These are phyloP conservation scores for Bemisia tabaci DNA, from an alignment of 1,140 invertebrate species.

Conservation along the genomic window DNA sequence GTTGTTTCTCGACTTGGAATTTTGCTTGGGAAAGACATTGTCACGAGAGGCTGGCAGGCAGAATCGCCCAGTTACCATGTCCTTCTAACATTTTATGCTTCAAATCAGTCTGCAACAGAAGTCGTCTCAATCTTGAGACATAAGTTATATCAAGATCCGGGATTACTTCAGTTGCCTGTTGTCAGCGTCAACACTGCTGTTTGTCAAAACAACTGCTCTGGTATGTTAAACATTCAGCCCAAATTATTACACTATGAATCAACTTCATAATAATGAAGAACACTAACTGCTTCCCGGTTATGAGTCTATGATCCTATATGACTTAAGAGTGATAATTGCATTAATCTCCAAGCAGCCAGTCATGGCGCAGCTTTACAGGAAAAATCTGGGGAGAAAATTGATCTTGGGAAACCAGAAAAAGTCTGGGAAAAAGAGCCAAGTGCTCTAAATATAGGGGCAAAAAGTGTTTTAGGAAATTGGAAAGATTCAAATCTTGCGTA, in stretches of 20 bases:
- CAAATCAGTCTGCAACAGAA: constrained; percentile 35
- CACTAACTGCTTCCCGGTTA: too few species aligned
- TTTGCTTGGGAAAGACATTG: constrained; percentile 30
- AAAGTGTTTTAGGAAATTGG: too few species aligned
- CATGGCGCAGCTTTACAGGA: too few species aligned
- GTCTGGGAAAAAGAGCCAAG: too few species aligned
- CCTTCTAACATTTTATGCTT: constrained; percentile 46
- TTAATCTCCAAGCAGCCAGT: too few species aligned
- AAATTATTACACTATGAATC: constrained; percentile 1
- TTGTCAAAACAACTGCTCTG: constrained; percentile 87
- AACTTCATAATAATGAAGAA: background rate
- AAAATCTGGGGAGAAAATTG: too few species aligned
- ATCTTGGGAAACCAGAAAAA: too few species aligned
- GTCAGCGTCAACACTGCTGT: constrained; percentile 61
- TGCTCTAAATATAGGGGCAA: too few species aligned
- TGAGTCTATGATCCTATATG: too few species aligned
- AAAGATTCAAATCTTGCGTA: too few species aligned
- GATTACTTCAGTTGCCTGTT: constrained; percentile 58
- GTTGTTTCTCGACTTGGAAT: constrained; percentile 12
- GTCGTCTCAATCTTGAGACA: constrained; percentile 47
- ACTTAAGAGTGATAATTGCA: too few species aligned
- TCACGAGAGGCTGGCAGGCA: constrained; percentile 43
- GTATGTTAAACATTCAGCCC: constrained; percentile 25
- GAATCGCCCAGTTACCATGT: constrained; percentile 43
- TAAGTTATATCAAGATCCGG: constrained; percentile 51